Evolutionary conservation across 2,888 invertebrate genomes (phyloP).

Genomic region (Xanthorhoe spadicearia): DNA sequence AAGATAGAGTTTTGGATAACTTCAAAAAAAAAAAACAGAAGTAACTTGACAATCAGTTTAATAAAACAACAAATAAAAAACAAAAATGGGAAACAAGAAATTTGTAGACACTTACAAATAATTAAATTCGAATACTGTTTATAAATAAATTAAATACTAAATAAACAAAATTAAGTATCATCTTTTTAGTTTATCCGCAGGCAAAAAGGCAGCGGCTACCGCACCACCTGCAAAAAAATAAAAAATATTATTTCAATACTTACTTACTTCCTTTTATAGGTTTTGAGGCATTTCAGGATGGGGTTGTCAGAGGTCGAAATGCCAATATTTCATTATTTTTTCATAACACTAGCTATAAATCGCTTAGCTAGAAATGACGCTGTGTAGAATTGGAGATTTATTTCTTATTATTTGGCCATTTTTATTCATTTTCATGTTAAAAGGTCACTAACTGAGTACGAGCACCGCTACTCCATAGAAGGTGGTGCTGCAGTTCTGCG

Average conservation of each 20-base stretch:
- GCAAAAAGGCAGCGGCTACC: conserved; percentile 21
- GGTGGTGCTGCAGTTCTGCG: conserved; percentile 60
- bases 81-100: not conserved
- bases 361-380: no score
- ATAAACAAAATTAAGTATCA: conserved; percentile 1
- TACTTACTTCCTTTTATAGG: not conserved
- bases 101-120: not conserved
- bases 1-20: no score
- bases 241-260: not conserved
- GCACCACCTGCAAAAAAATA: conserved; percentile 27
- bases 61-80: no score
- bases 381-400: no score
- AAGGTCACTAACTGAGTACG: conserved; percentile 59
- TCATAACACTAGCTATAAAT: no score
- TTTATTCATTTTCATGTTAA: no score
- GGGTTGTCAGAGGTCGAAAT: no score
- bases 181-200: conserved; percentile 17
- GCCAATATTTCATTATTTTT: no score
- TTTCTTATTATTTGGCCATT: no score
- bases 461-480: conserved; percentile 66
- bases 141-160: not conserved
- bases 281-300: no score
- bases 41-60: no score
- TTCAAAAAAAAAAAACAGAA: no score
- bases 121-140: not conserved